These are phyloP conservation scores for Lucilia sericata DNA, from an alignment of 1,140 invertebrate genomes.

Conservation along the genomic window DNA sequence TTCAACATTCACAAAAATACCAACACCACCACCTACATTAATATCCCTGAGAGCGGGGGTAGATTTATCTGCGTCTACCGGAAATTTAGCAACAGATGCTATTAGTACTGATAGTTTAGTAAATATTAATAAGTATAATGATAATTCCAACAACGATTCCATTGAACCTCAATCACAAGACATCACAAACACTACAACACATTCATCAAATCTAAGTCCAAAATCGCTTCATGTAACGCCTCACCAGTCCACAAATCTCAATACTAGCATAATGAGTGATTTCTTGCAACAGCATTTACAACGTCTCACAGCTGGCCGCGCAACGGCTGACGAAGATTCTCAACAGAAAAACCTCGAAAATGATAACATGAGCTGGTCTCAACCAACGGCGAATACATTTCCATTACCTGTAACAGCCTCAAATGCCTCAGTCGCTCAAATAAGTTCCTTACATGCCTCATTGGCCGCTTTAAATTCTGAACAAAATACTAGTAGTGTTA, in stretches of 20 bases:
- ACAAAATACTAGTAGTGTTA: conserved; percentile 57
- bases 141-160: conserved; percentile 25
- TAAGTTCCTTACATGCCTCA: conserved; percentile 62
- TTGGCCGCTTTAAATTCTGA: conserved; percentile 53
- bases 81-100: conserved; percentile 1
- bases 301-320: conserved; percentile 35
- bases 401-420: conserved; percentile 52
- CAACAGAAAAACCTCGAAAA: conserved; percentile 34
- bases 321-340: conserved; percentile 31
- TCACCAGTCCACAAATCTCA: conserved; percentile 14
- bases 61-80: neutral
- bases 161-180: conserved; percentile 15
- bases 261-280: conserved; percentile 50
- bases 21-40: neutral
- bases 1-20: neutral
- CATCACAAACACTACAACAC: neutral
- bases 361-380: conserved; percentile 11
- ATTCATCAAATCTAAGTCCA: conserved; percentile 32
- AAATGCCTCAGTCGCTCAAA: conserved; percentile 46
- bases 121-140: conserved; percentile 25
- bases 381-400: conserved; percentile 39
- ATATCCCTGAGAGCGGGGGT: neutral
- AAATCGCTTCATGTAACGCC: neutral
- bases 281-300: conserved; percentile 53
- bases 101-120: conserved; percentile 18